Evolutionary conservation across 1,140 invertebrate genomes (phyloP).

Genomic region (Centruroides sculpturatus): DNA sequence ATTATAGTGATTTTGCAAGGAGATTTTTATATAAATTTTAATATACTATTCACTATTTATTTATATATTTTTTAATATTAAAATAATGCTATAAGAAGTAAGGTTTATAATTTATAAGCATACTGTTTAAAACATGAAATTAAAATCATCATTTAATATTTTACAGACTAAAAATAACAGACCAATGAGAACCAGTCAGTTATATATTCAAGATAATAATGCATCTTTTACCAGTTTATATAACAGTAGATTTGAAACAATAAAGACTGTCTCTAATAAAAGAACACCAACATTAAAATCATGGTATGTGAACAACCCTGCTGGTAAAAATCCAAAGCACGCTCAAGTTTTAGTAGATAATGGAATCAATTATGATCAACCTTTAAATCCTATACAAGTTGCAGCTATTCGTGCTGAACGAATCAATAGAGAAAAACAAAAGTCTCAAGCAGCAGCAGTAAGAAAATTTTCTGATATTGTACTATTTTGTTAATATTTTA

Average conservation of each 20-base stretch:
- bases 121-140: no score
- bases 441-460: slow-evolving; percentile 25
- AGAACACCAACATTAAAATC: slow-evolving; percentile 55
- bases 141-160: no score
- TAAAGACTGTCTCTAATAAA: slow-evolving; percentile 48
- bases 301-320: slow-evolving; percentile 19
- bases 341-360: slow-evolving; percentile 61
- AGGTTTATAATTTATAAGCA: no score
- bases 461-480: background rate
- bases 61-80: no score
- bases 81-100: no score
- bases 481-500: background rate
- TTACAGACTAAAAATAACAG: slow-evolving; percentile 46
- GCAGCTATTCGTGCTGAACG: slow-evolving; percentile 68
- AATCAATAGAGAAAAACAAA: slow-evolving; percentile 52
- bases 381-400: slow-evolving; percentile 66
- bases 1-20: no score
- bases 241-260: slow-evolving; percentile 57
- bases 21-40: no score
- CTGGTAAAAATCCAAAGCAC: slow-evolving; percentile 55
- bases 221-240: slow-evolving; percentile 51
- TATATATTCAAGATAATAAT: slow-evolving; percentile 71
- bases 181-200: slow-evolving; percentile 60
- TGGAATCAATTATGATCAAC: slow-evolving; percentile 71
- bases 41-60: no score